phyloP scores from a whole-genome alignment of 2,888 invertebrate genomes.

The Idaea dimidiata region DNA sequence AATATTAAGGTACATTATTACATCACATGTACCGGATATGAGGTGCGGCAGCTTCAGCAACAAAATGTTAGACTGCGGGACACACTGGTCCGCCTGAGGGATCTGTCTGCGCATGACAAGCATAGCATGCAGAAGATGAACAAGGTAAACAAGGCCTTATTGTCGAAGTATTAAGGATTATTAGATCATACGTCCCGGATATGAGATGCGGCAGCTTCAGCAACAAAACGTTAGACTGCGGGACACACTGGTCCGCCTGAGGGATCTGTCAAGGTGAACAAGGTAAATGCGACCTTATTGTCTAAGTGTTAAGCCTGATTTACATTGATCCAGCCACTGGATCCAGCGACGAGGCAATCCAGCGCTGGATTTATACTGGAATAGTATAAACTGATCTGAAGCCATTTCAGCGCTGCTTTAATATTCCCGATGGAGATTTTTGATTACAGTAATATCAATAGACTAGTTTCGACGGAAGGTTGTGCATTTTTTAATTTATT shows the following conservation, averaged over 20 bases:
- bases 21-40: slow-evolving; percentile 83
- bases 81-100: slow-evolving; percentile 95
- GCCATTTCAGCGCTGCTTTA: no score
- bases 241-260: no score
- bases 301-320: neutral
- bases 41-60: slow-evolving; percentile 96
- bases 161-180: slow-evolving; percentile 15
- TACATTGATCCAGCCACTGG: no score
- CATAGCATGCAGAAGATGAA: slow-evolving; percentile 93
- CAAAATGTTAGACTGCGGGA: slow-evolving; percentile 96
- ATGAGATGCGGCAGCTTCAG: slow-evolving; percentile 95
- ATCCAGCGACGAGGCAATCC: no score
- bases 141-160: slow-evolving; percentile 70
- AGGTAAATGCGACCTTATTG: neutral
- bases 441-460: no score
- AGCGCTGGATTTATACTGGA: no score
- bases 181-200: no score
- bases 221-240: slow-evolving; percentile 95
- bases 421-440: no score
- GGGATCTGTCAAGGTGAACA: no score
- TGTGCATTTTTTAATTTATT: no score
- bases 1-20: slow-evolving; percentile 35
- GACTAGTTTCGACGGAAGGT: no score
- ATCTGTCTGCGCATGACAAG: slow-evolving; percentile 96
- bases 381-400: no score